Base-by-base conservation (phyloP, 2,888 invertebrate species). In the Meganola albula region DNA sequence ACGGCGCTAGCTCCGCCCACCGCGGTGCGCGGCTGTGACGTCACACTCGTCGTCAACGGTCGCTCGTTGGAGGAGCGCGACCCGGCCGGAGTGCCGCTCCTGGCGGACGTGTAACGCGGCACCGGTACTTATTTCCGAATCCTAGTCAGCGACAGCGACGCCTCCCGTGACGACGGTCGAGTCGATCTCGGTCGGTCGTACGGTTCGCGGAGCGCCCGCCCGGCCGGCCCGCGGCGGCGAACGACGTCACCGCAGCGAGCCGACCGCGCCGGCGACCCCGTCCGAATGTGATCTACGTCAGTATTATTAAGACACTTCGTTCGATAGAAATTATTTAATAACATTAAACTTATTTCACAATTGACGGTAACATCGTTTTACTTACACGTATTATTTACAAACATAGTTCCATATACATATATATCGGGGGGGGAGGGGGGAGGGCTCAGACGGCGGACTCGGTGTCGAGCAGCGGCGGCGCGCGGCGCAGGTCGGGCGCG, bases 301-400 rank as follows among this genome's bases (percentile, higher is more conserved):
- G 82, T 83, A 83, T 83, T 82, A 82, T 76, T 79, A 75, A 83
- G 74, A 80, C 53, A 72, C 63, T 50, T 58, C 53, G 66, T 79
- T 83, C 76, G 74, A 83, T 85, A 83, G 79, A 83, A 83, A 83
- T 82, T 82, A 83, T 84, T 82, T 84, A 84, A 84, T 85, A 85
- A 84, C 84, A 85, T 85, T 85, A 85, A 84, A 85, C 80, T 84
- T 82, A 83, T 82, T 84, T 84, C 83, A 85, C 83, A 84, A 82
- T 83, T 83, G 71, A 84, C 84, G 84, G 84, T 85, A 85, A 85
- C 84, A 84, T 85, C 74, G 84, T 85, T 85, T 84, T 83, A 84
- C 84, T 85, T 84, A 84, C 74, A 82, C 69, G 64, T 77, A 84
- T 77, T 84, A 84, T 84, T 83, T 84, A 84, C 84, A 84, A 74